Conservation (phyloP, 2,888 invertebrate genomes). For the Euproctis similis region DNA sequence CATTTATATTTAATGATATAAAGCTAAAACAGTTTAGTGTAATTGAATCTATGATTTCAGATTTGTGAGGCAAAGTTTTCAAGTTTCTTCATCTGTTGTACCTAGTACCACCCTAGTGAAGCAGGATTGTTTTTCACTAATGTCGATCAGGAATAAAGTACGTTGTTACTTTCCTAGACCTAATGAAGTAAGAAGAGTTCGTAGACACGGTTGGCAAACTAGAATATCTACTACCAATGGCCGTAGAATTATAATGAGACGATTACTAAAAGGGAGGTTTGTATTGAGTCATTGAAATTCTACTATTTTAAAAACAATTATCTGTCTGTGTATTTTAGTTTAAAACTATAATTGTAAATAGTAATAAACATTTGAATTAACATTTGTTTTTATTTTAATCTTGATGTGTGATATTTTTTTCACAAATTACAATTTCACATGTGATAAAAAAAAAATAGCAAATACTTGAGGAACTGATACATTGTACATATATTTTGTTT, state of each 20-base stretch:
- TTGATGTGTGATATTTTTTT: too few relatives aligned
- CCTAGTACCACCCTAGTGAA: constrained; percentile 36
- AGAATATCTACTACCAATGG: constrained; percentile 82
- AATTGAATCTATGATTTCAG: constrained; percentile 38
- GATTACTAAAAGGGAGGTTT: constrained; percentile 83
- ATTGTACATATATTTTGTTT: too few relatives aligned
- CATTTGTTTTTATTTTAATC: too few relatives aligned
- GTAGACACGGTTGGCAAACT: constrained; percentile 80
- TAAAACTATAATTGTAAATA: too few relatives aligned
- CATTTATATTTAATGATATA: background rate
- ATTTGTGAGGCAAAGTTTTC: constrained; percentile 40
- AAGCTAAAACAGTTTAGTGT: too few relatives aligned
- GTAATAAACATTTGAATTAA: too few relatives aligned
- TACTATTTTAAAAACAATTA: too few relatives aligned
- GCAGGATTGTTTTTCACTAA: constrained; percentile 43
- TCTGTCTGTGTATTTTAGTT: too few relatives aligned
- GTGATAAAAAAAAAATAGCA: too few relatives aligned
- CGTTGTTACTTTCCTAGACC: constrained; percentile 85
- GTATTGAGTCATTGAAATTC: constrained; percentile 80
- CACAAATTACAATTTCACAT: too few relatives aligned
- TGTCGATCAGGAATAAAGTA: constrained; percentile 64
- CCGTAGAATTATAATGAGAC: constrained; percentile 82
- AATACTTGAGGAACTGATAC: too few relatives aligned
- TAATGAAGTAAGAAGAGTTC: constrained; percentile 81
- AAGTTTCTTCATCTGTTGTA: constrained; percentile 29